Conservation (phyloP, 2,888 invertebrate species). For the Pristionchus mayeri region DNA sequence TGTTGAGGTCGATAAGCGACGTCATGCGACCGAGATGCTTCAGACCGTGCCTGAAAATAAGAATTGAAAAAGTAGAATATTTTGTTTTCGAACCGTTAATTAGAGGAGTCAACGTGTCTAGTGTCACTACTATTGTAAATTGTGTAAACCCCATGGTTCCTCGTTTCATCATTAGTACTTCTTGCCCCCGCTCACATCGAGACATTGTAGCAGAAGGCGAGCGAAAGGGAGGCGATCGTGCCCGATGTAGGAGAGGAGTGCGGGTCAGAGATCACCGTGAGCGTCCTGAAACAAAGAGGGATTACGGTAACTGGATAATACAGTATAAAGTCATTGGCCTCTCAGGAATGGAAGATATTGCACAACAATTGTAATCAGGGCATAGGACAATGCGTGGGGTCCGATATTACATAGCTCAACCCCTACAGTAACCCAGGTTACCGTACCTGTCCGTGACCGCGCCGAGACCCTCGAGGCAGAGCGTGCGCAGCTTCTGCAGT, state of each 20-base stretch:
- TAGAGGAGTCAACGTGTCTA: too few relatives aligned
- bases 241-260: conserved; percentile 31
- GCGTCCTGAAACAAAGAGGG: conserved; percentile 21
- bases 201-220: conserved; percentile 62
- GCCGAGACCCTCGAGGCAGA: conserved; percentile 63
- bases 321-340: not conserved
- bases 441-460: conserved; percentile 52
- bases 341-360: too few relatives aligned
- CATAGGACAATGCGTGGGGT: too few relatives aligned
- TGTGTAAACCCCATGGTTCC: not conserved
- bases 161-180: not conserved
- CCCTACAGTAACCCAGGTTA: not conserved
- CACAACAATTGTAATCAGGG: too few relatives aligned
- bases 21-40: conserved; percentile 38
- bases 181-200: conserved; percentile 44
- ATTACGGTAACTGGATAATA: not conserved
- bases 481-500: conserved; percentile 52
- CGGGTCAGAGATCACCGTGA: conserved; percentile 51
- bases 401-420: not conserved
- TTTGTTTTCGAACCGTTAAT: too few relatives aligned
- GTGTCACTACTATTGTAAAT: not conserved
- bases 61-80: too few relatives aligned
- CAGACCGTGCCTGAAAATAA: conserved; percentile 47
- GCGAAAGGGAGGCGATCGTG: conserved; percentile 54
- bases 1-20: conserved; percentile 55